phyloP scores from a whole-genome alignment of 1,140 invertebrate genomes.

The Drosophila bifasciata region DNA sequence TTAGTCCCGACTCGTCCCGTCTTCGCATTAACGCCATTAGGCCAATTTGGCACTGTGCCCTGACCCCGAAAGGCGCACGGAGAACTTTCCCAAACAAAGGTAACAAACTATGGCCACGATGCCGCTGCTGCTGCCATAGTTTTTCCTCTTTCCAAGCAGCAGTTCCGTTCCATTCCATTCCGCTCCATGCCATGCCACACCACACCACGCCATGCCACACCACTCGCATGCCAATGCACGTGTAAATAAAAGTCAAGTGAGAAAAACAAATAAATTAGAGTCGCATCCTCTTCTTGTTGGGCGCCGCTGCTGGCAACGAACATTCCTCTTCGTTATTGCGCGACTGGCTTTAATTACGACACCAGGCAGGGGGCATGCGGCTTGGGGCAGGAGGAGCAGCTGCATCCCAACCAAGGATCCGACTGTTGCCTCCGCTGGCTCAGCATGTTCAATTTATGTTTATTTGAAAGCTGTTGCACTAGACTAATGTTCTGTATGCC shows the following conservation, averaged over 20 bases:
- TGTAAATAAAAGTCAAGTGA: slow-evolving; percentile 80
- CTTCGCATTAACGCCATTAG: slow-evolving; percentile 82
- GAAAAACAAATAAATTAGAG: slow-evolving; percentile 70
- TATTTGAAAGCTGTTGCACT: slow-evolving; percentile 62
- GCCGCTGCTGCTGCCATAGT: slow-evolving; percentile 20
- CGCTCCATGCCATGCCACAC: not conserved
- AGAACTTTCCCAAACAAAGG: slow-evolving; percentile 69
- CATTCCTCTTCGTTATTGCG: slow-evolving; percentile 74
- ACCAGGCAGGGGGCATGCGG: slow-evolving; percentile 22
- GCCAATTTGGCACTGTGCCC: slow-evolving; percentile 79
- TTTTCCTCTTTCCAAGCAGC: slow-evolving; percentile 4
- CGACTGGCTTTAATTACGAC: slow-evolving; percentile 76
- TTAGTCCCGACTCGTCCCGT: slow-evolving; percentile 71
- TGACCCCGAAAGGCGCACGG: slow-evolving; percentile 46
- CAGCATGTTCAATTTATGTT: slow-evolving; percentile 71
- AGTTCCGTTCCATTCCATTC: not conserved
- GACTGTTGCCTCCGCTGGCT: slow-evolving; percentile 14
- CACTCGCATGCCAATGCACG: slow-evolving; percentile 72
- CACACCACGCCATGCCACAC: not conserved
- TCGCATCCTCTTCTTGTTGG: slow-evolving; percentile 46
- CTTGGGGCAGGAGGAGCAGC: slow-evolving; percentile 22
- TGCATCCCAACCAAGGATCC: slow-evolving; percentile 33
- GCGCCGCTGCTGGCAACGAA: slow-evolving; percentile 41
- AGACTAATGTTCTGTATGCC: slow-evolving; percentile 45
- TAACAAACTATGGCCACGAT: slow-evolving; percentile 54